Base-by-base conservation (phyloP, 1,140 invertebrate genomes). In the Bombus waltoni region DNA sequence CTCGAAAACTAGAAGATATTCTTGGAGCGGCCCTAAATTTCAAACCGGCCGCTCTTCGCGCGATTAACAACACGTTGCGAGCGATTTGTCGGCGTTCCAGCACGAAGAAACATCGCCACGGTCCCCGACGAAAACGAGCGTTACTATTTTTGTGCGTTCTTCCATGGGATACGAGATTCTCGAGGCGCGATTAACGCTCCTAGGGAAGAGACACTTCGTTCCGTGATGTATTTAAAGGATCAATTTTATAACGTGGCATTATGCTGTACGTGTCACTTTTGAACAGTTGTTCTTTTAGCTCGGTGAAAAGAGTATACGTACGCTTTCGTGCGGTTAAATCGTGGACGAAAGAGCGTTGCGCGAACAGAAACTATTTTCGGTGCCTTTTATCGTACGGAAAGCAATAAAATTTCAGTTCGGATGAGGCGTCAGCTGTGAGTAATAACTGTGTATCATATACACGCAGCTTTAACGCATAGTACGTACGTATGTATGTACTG, bases 51-150 rank as follows among this genome's bases (percentile, higher is more conserved):
- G 76, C 66, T 84, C 35, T 47, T 80, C 83, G 83, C 83, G 68
- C 77, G 83, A 85, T 85, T 85, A 85, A 85, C 83, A 85, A 80
- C 83, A 73, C 83, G 83, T 85, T 85, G 76, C 76, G 83, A 85
- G 83, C 83, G 83, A 85, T 85, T 85, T 85, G 83, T 85, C 83
- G 83, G 76, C 83, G 83, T 85, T 85, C 83, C 83, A 65, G 76
- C 83, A 40, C 76, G 83, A 85, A 85, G 83, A 85, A 71, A 53
- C 83, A 85, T 85, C 83, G 77, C 77, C 40, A 47, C 77, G 83
- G 83, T 84, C 83, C 53, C 40, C 76, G 83, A 84, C 76, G 83
- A 72, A 25, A 80, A 85, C 77, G 83, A 73, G 68, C 76, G 83
- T 32, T 79, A 84, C 83, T 85, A 85, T 85, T 85, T 85, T 85